phyloP scores from a whole-genome alignment of 2,113 vertebrate genomes.

The Pseudolaguvia tuberculata region DNA sequence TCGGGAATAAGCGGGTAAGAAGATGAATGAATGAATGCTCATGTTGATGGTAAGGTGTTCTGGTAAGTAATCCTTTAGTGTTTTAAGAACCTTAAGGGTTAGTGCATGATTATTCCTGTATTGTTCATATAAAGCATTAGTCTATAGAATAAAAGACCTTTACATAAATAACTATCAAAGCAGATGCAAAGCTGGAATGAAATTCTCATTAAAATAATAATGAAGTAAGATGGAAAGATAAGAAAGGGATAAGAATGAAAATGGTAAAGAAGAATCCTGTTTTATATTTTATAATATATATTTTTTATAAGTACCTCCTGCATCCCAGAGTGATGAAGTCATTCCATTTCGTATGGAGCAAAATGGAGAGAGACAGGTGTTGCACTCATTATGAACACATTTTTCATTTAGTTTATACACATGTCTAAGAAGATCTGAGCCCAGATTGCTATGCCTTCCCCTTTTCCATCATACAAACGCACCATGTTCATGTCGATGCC shows the following conservation, averaged over 20 bases:
- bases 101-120: no score
- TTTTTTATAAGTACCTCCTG: slow-evolving; percentile 83
- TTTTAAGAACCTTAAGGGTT: no score
- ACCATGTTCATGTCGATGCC: slow-evolving; percentile 99
- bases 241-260: slow-evolving; percentile 23
- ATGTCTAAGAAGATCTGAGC: not conserved
- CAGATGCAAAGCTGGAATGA: slow-evolving; percentile 23
- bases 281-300: not conserved
- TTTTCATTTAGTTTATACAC: slow-evolving; percentile 16
- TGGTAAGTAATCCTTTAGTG: no score
- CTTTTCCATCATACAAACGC: slow-evolving; percentile 55
- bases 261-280: slow-evolving; percentile 40
- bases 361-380: slow-evolving; percentile 82
- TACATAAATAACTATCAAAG: slow-evolving; percentile 1
- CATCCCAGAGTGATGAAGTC: slow-evolving; percentile 84
- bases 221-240: slow-evolving; percentile 26
- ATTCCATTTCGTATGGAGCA: slow-evolving; percentile 87
- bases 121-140: no score
- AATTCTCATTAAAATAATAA: slow-evolving; percentile 20
- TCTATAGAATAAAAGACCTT: not conserved
- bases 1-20: no score
- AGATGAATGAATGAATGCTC: no score
- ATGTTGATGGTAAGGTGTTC: no score
- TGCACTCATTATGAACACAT: slow-evolving; percentile 70
- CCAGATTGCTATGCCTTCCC: no score